Percentiles rank a stretch among this genome's conserved stretches.
phyloP scores from a whole-genome alignment of 92 coral and sea anemone genomes.

The Diadumene lineata region DNA sequence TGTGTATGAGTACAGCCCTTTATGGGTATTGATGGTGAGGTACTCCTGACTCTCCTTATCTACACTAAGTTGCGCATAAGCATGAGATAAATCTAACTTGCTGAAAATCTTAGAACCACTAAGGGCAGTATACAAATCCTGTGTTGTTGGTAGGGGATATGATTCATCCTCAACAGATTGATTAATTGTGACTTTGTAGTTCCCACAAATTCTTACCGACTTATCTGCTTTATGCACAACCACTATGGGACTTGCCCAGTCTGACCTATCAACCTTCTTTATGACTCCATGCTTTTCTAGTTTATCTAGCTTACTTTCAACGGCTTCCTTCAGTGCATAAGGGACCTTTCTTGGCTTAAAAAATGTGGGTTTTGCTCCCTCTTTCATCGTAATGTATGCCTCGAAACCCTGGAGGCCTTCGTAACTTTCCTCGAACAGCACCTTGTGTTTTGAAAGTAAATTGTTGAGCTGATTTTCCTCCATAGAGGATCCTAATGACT shows the following conservation, averaged over 20 bases:
- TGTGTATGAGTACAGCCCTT: too few species aligned
- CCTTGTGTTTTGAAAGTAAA: slow-evolving; percentile 8
- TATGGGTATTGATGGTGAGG: too few species aligned
- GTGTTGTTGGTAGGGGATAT: slow-evolving; percentile 21
- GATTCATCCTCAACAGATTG: slow-evolving; percentile 9
- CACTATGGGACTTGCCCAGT: slow-evolving; percentile 55
- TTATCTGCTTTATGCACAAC: slow-evolving; percentile 36
- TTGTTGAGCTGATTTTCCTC: too few species aligned
- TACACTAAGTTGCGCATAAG: too few species aligned
- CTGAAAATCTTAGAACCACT: too few species aligned
- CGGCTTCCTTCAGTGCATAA: slow-evolving; percentile 15
- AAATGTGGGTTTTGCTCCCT: slow-evolving; percentile 29
- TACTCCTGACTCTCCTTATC: too few species aligned
- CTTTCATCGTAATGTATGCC: slow-evolving; percentile 25
- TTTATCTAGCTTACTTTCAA: slow-evolving; percentile 38
- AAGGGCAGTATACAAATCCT: slow-evolving; percentile 30
- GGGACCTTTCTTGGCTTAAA: slow-evolving; percentile 41
- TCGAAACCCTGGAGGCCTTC: slow-evolving; percentile 42
- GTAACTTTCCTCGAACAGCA: slow-evolving; percentile 28
- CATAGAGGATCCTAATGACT: too few species aligned
- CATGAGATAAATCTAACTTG: too few species aligned
- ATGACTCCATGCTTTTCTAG: slow-evolving; percentile 31
- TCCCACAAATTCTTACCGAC: slow-evolving; percentile 3
- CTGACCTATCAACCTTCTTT: slow-evolving; percentile 33
- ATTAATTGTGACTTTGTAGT: slow-evolving; percentile 13